phyloP scores from a whole-genome alignment of 2,888 invertebrate species.

The Calameuta idolon region DNA sequence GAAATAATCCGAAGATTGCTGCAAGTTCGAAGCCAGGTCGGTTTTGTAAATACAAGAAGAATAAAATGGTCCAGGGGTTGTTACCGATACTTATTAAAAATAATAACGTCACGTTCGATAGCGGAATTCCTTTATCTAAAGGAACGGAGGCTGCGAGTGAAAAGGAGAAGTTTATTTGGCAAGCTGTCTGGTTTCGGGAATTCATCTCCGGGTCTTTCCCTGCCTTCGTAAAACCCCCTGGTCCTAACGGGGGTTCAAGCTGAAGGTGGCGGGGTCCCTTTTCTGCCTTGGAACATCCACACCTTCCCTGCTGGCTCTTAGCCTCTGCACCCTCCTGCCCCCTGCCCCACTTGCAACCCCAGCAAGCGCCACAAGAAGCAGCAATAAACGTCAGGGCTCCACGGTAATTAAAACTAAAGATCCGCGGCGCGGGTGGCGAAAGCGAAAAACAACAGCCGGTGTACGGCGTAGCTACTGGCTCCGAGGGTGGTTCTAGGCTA shows the following conservation, averaged over 20 bases:
- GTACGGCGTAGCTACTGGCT: conserved; percentile 12
- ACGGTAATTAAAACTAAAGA: conserved; percentile 65
- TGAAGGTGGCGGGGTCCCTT: conserved; percentile 30
- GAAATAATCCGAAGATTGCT: no score
- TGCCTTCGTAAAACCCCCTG: conserved; percentile 28
- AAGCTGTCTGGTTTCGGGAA: conserved; percentile 54
- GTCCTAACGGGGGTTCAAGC: neutral
- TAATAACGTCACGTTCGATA: no score
- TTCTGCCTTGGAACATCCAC: conserved; percentile 31
- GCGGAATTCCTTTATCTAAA: no score
- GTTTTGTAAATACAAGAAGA: no score
- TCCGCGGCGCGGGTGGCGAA: conserved; percentile 45
- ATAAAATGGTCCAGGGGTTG: no score
- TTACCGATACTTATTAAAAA: no score
- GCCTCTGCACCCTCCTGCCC: conserved; percentile 28
- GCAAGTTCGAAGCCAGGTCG: no score
- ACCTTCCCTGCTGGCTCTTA: conserved; percentile 11
- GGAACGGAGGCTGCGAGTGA: no score
- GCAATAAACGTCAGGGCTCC: conserved; percentile 64
- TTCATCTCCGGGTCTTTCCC: conserved; percentile 51
- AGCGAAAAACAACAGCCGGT: conserved; percentile 58
- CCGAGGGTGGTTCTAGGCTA: no score
- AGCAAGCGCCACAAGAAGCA: conserved; percentile 53
- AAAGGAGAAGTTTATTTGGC: conserved; percentile 49
- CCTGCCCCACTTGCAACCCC: conserved; percentile 16